phyloP scores from a whole-genome alignment of 2,113 vertebrate genomes.

The Delphinus delphis region DNA sequence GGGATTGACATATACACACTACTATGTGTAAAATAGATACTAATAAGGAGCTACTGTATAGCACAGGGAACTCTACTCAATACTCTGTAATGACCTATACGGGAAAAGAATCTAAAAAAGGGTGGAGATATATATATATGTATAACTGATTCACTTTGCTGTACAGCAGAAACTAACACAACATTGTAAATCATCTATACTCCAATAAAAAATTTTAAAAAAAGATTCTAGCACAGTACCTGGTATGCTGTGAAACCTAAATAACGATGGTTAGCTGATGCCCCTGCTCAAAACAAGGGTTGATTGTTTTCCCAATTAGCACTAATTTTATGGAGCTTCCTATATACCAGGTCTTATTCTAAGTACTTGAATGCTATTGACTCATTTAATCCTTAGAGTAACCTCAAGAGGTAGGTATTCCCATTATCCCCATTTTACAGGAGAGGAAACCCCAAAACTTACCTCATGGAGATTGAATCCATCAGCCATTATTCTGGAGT shows the following conservation, averaged over 20 bases:
- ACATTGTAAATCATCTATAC: background rate
- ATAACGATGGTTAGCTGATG: background rate
- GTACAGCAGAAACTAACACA: background rate
- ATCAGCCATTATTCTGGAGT: background rate
- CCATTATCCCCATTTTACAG: background rate
- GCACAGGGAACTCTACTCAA: background rate
- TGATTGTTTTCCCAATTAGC: background rate
- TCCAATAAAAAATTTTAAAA: background rate
- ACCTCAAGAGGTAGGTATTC: background rate
- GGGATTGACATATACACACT: background rate
- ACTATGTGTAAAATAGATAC: background rate
- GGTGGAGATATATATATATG: background rate
- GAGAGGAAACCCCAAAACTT: background rate
- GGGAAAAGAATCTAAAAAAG: background rate
- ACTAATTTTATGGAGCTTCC: background rate
- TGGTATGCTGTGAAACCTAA: background rate
- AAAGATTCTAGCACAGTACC: background rate
- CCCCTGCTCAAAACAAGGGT: background rate
- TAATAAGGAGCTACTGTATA: background rate
- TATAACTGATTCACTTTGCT: background rate
- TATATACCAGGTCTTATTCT: background rate
- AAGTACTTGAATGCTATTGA: background rate
- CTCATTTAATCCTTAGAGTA: background rate
- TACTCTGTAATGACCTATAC: background rate
- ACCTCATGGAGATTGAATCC: background rate